Base-by-base conservation (phyloP, 2,113 vertebrate species). In the Coptodon rendalli region DNA sequence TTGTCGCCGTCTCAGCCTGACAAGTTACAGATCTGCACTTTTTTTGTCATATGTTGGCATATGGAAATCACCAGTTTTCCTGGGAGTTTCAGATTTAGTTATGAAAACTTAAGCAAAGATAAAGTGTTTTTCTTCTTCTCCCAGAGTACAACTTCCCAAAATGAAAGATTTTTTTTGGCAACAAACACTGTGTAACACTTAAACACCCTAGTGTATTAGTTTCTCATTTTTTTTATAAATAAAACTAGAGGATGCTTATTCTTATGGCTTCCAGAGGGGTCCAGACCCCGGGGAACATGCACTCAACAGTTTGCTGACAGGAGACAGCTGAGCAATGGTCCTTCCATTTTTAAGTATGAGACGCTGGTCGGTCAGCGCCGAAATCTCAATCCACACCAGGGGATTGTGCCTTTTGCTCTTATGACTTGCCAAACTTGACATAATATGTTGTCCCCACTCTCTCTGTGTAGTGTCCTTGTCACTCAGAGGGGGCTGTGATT, bases 231-330 rank as follows among this genome's bases (percentile, higher is more conserved):
- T 94, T 76, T 92, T 90, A 93, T 87, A 88, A 90, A 93, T 94
- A 90, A 94, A 93, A 88, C 52, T 43, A 78, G 81, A 90, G 68
- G 52, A 86, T 80, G 54, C 59, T 89, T 59, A 76, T 87, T 73
- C 24, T 89, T 92, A 95, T 95, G 92, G 95, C 93, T 95, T 95
- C 80, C 80, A 89, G 89, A 89, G 78, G 73, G 89, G 86, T 94
- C 91, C 87, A 84, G 81, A 93, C 84, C 88, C 86, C n/a, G 1
- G 89, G 91, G 81, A 89, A 88, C 90, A 90, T 90, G 91, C 88
- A 93, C 91, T 89, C 88, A 89, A 87, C 80, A 91, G 88, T 86
- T 57, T 78, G 79, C 86, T 61, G 68, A 84, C 52, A 87, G 87
- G 50, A 86, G 89, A 90, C 90, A 88, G 53, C 87, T 90, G 81